Conservation (phyloP, 2,113 vertebrate species). For the Circaetus cinerascens region DNA sequence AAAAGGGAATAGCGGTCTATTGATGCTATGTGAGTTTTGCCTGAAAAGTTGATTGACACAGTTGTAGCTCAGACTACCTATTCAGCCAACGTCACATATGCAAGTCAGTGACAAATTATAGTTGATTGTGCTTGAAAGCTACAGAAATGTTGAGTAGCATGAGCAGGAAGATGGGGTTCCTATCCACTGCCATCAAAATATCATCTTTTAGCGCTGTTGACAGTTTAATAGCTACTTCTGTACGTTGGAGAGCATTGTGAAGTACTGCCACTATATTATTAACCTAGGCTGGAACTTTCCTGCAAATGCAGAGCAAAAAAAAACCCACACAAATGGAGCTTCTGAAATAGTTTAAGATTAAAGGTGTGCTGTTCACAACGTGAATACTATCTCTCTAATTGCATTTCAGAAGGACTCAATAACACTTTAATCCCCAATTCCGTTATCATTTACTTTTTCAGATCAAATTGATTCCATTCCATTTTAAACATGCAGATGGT, state of each 20-base stretch:
- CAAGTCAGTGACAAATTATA: slow-evolving; percentile 44
- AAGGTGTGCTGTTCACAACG: not conserved
- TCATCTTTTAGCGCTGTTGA: slow-evolving; percentile 55
- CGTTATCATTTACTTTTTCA: fast-evolving
- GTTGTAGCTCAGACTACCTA: not conserved
- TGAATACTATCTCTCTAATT: not conserved
- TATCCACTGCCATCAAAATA: slow-evolving; percentile 52
- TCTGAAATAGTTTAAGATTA: not conserved
- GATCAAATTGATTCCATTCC: not conserved
- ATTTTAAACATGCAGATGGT: not conserved
- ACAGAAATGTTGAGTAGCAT: slow-evolving; percentile 16
- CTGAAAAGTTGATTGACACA: not conserved
- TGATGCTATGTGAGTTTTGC: not conserved
- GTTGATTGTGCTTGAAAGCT: slow-evolving; percentile 50
- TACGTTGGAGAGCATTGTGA: not conserved
- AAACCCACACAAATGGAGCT: not conserved
- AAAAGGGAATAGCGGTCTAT: not conserved
- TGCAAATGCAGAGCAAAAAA: not conserved
- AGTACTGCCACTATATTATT: slow-evolving; percentile 49
- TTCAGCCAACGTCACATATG: not conserved
- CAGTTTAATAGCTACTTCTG: slow-evolving; percentile 62
- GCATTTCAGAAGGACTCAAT: not conserved
- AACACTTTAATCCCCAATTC: not conserved
- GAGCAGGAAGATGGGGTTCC: slow-evolving; percentile 35
- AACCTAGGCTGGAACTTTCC: slow-evolving; percentile 13